Percentiles rank a stretch among this genome's conserved stretches.
phyloP scores from a whole-genome alignment of 2,888 invertebrate species.

The Sericinus montela region DNA sequence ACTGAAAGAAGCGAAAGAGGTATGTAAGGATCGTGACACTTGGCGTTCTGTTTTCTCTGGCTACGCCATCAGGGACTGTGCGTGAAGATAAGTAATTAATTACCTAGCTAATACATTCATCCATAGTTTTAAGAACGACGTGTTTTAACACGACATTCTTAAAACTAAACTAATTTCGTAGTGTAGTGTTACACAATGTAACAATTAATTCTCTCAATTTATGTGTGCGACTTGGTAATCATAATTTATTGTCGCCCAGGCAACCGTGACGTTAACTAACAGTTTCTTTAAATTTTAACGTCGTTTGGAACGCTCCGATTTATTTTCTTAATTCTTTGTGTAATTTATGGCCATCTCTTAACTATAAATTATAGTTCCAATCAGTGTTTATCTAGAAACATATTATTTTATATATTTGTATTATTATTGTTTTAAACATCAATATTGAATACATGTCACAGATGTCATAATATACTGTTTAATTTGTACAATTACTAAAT shows the following conservation, averaged over 20 bases:
- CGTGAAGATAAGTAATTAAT: too few relatives aligned
- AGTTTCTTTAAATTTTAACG: constrained; percentile 1
- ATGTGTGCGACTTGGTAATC: neutral
- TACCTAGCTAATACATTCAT: too few relatives aligned
- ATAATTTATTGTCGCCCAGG: neutral
- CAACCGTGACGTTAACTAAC: neutral
- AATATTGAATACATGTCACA: neutral
- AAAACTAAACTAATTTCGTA: too few relatives aligned
- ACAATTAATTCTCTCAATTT: neutral
- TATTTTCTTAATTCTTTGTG: constrained; percentile 1
- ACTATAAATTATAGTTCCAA: constrained; percentile 7
- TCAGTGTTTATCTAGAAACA: too few relatives aligned
- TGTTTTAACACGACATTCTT: too few relatives aligned
- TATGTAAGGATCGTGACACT: too few relatives aligned
- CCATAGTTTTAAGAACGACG: too few relatives aligned
- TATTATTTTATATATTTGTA: too few relatives aligned
- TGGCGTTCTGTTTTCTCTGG: too few relatives aligned
- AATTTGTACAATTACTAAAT: too few relatives aligned
- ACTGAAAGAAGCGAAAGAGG: too few relatives aligned
- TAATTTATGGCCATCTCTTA: constrained; percentile 4
- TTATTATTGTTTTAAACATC: constrained; percentile 5
- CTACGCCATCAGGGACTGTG: too few relatives aligned
- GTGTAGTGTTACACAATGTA: neutral
- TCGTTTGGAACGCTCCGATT: neutral
- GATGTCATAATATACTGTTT: constrained; percentile 1